Evolutionary conservation across 2,113 vertebrate genomes (phyloP).

Genomic region (Dermatemys mawii): DNA sequence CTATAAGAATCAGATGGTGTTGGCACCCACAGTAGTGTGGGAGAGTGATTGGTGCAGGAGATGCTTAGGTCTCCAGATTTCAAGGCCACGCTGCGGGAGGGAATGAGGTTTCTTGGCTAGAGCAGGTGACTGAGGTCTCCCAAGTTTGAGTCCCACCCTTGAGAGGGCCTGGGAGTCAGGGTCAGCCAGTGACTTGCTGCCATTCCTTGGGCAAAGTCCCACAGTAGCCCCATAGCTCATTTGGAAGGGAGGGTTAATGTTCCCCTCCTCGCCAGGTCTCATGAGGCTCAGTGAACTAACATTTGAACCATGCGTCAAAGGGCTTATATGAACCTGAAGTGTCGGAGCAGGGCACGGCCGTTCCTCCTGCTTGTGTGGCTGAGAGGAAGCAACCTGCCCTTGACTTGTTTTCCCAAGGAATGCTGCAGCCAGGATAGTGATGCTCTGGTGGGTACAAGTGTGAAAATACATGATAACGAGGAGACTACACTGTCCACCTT

Average conservation of each 20-base stretch:
- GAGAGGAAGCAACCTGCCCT: conserved; percentile 43
- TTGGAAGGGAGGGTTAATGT: background rate
- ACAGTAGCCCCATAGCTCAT: rapidly evolving
- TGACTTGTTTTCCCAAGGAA: conserved; percentile 56
- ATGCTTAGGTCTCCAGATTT: background rate
- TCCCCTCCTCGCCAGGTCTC: background rate
- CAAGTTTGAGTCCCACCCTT: background rate
- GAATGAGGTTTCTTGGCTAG: background rate
- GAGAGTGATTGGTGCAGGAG: background rate
- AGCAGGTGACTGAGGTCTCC: background rate
- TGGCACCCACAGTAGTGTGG: rapidly evolving
- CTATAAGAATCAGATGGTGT: background rate
- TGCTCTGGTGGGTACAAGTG: conserved; percentile 52
- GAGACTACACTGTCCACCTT: background rate
- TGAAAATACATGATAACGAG: background rate
- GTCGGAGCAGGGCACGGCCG: background rate
- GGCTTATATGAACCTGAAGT: background rate
- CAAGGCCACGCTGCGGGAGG: background rate
- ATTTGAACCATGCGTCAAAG: background rate
- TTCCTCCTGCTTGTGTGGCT: conserved; percentile 29
- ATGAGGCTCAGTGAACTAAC: background rate
- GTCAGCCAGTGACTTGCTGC: background rate
- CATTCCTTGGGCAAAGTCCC: rapidly evolving
- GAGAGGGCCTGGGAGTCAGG: background rate
- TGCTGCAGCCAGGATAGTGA: conserved; percentile 32